Evolutionary conservation across 2,113 vertebrate genomes (phyloP).

Genomic region (Porphyrio hochstetteri): DNA sequence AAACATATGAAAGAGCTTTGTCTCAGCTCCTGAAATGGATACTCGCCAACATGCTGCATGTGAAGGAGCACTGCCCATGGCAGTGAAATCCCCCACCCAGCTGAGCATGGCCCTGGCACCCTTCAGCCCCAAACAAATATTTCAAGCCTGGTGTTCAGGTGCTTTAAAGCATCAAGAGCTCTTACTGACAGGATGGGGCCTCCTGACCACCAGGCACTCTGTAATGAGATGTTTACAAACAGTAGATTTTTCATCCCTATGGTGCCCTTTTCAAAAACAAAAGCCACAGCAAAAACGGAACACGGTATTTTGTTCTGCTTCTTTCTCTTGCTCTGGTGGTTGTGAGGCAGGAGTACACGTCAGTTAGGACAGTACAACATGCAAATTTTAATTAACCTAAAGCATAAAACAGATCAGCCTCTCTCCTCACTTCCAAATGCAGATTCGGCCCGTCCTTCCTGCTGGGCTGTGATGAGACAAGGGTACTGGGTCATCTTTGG

Average conservation of each 20-base stretch:
- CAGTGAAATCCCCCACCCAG: neutral
- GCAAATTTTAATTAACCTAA: conserved; percentile 28
- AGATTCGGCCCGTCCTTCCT: neutral
- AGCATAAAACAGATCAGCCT: neutral
- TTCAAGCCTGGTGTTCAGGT: neutral
- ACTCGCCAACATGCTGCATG: neutral
- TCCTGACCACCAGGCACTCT: neutral
- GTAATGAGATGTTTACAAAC: neutral
- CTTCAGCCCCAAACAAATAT: neutral
- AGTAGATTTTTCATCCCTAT: neutral
- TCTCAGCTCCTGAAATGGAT: neutral
- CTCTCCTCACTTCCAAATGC: neutral
- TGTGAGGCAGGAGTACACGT: neutral
- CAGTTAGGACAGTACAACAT: neutral
- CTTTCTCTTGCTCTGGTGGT: neutral
- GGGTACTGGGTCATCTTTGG: neutral
- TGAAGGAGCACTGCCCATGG: neutral
- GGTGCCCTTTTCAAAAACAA: neutral
- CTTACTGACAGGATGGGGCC: neutral
- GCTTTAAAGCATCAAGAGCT: neutral
- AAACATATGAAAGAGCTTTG: neutral
- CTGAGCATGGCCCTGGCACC: neutral
- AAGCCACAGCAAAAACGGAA: neutral
- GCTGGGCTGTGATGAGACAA: neutral
- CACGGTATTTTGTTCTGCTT: neutral